A percentile compares a stretch with the other conserved stretches of the same genome.
These are phyloP conservation scores for Peromyscus attwateri DNA, from an alignment of 2,797 vertebrate species.

Conservation along the genomic window DNA sequence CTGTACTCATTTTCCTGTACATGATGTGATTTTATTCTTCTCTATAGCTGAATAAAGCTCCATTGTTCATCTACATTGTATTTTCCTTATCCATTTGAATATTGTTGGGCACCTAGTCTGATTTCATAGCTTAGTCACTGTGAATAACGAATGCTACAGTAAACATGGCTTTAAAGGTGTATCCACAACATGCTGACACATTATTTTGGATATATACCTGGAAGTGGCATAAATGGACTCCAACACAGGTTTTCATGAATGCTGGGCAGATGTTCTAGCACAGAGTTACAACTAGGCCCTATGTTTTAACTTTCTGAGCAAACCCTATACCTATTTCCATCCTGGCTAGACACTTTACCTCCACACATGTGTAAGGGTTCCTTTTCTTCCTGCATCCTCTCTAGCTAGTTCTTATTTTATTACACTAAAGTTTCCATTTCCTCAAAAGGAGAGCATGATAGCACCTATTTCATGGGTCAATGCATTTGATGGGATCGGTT, in stretches of 20 bases:
- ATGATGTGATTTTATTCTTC: neutral
- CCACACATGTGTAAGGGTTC: neutral
- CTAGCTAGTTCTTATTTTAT: neutral
- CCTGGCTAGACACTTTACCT: neutral
- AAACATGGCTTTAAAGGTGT: neutral
- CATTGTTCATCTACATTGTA: neutral
- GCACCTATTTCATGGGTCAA: neutral
- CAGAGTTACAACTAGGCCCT: neutral
- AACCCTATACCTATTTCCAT: neutral
- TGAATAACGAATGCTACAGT: neutral
- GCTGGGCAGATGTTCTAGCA: neutral
- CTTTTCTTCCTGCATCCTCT: neutral
- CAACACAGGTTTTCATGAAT: neutral
- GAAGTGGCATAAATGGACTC: neutral
- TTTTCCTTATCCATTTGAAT: neutral
- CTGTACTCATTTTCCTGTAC: neutral
- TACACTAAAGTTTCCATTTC: neutral
- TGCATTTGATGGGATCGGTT: neutral
- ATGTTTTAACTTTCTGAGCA: neutral
- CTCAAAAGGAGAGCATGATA: neutral
- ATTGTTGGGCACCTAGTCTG: neutral
- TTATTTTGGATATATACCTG: neutral
- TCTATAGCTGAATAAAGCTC: neutral
- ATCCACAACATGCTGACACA: neutral
- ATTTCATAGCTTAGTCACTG: neutral